Conservation (phyloP, 2,113 vertebrate species). For the Urocolius indicus region DNA sequence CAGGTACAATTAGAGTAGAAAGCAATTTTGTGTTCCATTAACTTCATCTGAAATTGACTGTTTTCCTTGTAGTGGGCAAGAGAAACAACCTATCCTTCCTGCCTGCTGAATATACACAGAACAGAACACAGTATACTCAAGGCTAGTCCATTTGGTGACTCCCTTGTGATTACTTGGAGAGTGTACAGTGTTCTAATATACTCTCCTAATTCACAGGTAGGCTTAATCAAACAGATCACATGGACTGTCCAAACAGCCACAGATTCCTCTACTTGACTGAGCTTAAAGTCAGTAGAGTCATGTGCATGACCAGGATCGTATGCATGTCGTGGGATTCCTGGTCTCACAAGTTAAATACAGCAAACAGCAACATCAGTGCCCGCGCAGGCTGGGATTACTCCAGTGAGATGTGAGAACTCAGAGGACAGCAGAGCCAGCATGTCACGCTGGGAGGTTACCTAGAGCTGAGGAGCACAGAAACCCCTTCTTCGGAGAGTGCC, state of each 20-base stretch:
- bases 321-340: fast-evolving
- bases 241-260: not conserved
- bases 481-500: slow-evolving; percentile 87
- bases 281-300: not conserved
- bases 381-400: not conserved
- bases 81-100: not conserved
- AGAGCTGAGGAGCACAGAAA: slow-evolving; percentile 93
- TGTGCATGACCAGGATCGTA: not conserved
- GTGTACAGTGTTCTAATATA: not conserved
- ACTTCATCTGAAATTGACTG: not conserved
- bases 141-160: not conserved
- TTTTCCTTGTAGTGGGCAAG: not conserved
- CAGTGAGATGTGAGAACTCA: not conserved
- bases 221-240: not conserved
- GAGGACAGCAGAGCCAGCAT: not conserved
- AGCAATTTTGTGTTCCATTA: not conserved
- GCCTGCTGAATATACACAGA: not conserved
- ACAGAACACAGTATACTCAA: not conserved
- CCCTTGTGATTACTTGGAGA: slow-evolving; percentile 10
- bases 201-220: not conserved
- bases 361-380: not conserved
- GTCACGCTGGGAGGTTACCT: slow-evolving; percentile 74
- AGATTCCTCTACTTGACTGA: not conserved
- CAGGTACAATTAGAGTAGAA: not conserved
- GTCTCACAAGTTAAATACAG: not conserved